Conservation (phyloP, 2,113 vertebrate species). For the Eidolon helvum region DNA sequence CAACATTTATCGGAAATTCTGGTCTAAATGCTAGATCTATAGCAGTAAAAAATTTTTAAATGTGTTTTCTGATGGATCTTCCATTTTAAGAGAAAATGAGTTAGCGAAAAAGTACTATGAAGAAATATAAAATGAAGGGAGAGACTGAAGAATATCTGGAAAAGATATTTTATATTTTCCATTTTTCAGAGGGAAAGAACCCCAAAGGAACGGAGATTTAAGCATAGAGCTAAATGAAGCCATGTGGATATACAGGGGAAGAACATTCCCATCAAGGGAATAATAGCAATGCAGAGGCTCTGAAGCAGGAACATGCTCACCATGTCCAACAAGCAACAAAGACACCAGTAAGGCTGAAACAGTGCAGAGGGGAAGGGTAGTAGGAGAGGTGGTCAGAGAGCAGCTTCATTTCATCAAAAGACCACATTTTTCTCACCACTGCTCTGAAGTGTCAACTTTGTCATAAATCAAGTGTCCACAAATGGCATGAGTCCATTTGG, state of each 20-base stretch:
- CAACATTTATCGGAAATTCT: neutral
- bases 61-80: neutral
- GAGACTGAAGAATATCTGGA: neutral
- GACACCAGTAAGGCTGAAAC: neutral
- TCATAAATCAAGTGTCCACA: neutral
- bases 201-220: neutral
- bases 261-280: neutral
- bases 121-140: neutral
- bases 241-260: no score
- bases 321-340: neutral
- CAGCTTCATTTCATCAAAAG: neutral
- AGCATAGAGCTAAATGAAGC: neutral
- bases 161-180: neutral
- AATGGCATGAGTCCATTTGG: neutral
- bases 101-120: neutral
- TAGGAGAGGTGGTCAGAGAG: neutral
- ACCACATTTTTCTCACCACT: neutral
- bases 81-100: neutral
- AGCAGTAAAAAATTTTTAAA: neutral
- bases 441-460: neutral
- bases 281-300: neutral
- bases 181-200: neutral
- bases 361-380: neutral
- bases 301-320: neutral
- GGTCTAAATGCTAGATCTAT: neutral